Base-by-base conservation (phyloP, 2,797 vertebrate species). In the Poeciliopsis gracilis region DNA sequence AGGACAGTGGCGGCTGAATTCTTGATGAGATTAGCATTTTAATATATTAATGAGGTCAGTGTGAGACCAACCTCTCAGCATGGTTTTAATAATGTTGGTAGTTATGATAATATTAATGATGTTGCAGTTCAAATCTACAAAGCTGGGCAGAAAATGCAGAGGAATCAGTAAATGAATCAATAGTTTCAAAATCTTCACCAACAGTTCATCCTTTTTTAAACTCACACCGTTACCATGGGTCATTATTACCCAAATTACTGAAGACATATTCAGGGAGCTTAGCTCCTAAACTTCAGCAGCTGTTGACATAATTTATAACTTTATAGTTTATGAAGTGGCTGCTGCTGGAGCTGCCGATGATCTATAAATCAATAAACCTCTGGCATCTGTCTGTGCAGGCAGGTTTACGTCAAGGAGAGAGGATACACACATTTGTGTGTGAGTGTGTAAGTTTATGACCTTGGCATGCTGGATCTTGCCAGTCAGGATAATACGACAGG, bases 11-110 rank as follows among this genome's bases (percentile, higher is more conserved):
- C 75, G 69, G 77, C 70, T 33, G 79, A 82, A 77, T 75, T 75
- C 73, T 87, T 79, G 46, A 84, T 79, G 76, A 77, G 85, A 89
- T 85, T 93, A 92, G 88, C 91, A 90, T 92, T 85, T 87, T 84
- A 91, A 90, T 89, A 83, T 41, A 82, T 80, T 81, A 72, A 78
- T 46, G 77, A 83, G 59, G 80, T 81, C 85, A 78, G 84, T 59
- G 82, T n/a, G 79, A 89, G 86, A 88, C 84, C 71, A 76, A 77
- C 78, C 41, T 85, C 84, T 88, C 84, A 74, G 73, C 77, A 46
- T 72, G 87, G 76, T 83, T 88, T 82, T 79, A 83, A 81, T 87
- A 86, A 85, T 87, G 87, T 80, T 87, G 71, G 84, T 72, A 20
- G 73, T 76, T 82, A 88, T 90, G 90, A 89, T 92, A 90, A 61